Base-by-base conservation (phyloP, 1,140 invertebrate species). In the Megalonaias nervosa region DNA sequence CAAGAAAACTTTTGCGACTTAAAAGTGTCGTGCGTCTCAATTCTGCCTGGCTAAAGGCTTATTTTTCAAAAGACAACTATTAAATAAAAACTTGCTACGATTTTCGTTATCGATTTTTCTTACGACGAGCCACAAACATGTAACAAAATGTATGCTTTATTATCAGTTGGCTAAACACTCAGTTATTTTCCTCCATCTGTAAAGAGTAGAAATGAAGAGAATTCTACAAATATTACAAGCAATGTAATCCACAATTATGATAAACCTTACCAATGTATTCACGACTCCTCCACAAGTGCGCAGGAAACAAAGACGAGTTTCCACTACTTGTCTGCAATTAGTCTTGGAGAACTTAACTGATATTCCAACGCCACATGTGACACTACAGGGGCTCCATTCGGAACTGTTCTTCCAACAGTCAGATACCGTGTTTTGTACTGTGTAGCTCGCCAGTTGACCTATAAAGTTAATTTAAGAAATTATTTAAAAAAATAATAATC, bases 301-400 rank as follows among this genome's bases (percentile, higher is more conserved):
- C 4, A 93, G 87, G 77, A 93, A 92, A 82, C 94, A 95, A 13
- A 95, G 87, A 62, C 94, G 90, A 17, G 92, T 93, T 87, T 94
- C 93, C 74, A 93, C 90, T 61, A 89, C 87, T 84, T 93, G 94
- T 55, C 77, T 77, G 67, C 86, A 87, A 26, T 81, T 78, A 57
- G 93, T 93, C 77, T 93, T 90, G 81, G 92, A 93, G 1, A 93
- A 93, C n/a, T 94, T 88, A 31, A 92, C 91, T 26, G 94, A 94
- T 21, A 93, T 87, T 9, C 94, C 94, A 21, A 93, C 90, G 21
- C 93, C 94, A 84, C 94, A 95, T 12, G 88, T 86, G 13, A 89
- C 90, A 15, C 93, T 94, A 86, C 94, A 95, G 3, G 89, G 83
- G 11, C 92, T 92, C 94, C 94, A 95, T 57, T 92, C 91, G 12